A percentile compares a stretch with the other conserved stretches of the same genome.
Conservation (phyloP, 2,113 vertebrate genomes). For the Arvicanthis niloticus region DNA sequence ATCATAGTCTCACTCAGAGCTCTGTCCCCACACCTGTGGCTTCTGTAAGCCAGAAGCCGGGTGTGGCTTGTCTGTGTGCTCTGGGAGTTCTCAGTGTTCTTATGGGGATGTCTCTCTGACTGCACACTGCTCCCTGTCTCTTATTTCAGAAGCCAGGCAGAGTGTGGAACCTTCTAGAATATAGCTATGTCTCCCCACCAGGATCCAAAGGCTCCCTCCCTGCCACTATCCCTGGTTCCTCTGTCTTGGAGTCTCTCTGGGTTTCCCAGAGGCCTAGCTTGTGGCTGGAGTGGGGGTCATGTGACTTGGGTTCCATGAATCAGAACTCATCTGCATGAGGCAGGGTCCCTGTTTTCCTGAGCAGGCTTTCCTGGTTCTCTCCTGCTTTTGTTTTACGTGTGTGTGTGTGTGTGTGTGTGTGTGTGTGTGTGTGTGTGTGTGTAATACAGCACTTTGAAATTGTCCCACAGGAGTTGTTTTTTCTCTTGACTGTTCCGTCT, state of each 20-base stretch:
- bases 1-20: background rate
- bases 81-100: background rate
- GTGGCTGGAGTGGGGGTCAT: background rate
- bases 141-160: conserved; percentile 93
- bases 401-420: no score
- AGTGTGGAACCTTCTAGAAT: conserved; percentile 77
- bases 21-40: background rate
- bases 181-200: background rate
- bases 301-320: background rate
- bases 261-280: background rate
- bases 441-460: background rate
- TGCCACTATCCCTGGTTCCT: background rate
- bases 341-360: background rate
- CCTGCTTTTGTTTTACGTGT: background rate
- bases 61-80: background rate
- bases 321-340: background rate
- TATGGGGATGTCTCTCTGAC: background rate
- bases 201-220: background rate
- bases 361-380: background rate
- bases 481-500: background rate
- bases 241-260: background rate
- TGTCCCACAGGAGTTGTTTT: background rate
- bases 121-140: background rate
- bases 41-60: no score
- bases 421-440: no score